Base-by-base conservation (phyloP, 1,140 invertebrate species). In the Galendromus occidentalis region DNA sequence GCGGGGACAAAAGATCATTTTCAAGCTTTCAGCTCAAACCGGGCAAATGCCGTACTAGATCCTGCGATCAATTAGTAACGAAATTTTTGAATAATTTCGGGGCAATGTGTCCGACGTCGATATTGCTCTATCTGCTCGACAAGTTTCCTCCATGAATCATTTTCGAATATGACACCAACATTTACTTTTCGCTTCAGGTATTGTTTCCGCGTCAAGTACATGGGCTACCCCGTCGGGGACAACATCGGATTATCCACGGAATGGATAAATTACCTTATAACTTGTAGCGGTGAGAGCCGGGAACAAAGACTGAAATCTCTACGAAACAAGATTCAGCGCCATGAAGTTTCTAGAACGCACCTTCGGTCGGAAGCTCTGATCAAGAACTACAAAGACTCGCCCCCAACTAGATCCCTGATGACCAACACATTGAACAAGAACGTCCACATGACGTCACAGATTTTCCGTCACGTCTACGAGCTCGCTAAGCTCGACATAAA, bases 141-240 rank as follows among this genome's bases (percentile, higher is more conserved):
- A n/a, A n/a, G n/a, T n/a, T n/a, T n/a, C n/a, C n/a, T n/a, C n/a
- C n/a, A n/a, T n/a, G n/a, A n/a, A n/a, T n/a, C n/a, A n/a, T n/a
- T n/a, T n/a, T n/a, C n/a, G n/a, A n/a, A n/a, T n/a, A n/a, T n/a
- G n/a, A n/a, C 33, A 39, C 33, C 14, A 4, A 4, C 14, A 7
- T 28, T 47, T 28, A 6, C 28, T 22, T 14, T 47, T 59, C 33
- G 17, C 12, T 59, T 59, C 51, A 59, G 51, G 22, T 59, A 59
- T 22, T 59, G 51, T 25, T 33, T 59, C 12, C 51, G 51, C 33
- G 51, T 59, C 14, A 59, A 59, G 51, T 59, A 59, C 22, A 59
- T 59, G 51, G 51, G 51, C 33, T 29, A 25, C 14, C 25, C 25
- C 14, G 51, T 33, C 12, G 51, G 51, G 33, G 51, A 59, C 14